Evolutionary conservation across 2,888 invertebrate genomes (phyloP).

Genomic region (Metalampra italica): DNA sequence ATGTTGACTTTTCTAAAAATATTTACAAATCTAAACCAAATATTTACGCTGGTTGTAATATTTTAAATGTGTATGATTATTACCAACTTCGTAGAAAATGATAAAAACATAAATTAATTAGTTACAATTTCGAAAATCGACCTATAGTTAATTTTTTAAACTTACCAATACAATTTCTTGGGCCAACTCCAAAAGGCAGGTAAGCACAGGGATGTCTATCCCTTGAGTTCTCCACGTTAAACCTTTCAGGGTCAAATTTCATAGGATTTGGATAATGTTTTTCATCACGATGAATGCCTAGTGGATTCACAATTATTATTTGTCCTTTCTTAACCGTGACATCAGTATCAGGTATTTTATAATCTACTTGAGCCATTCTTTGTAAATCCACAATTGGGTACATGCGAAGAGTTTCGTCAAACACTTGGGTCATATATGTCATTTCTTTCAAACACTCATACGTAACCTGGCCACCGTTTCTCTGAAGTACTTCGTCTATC

Average conservation of each 20-base stretch:
- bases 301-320: conserved; percentile 31
- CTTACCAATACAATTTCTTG: conserved; percentile 22
- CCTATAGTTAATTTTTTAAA: neutral
- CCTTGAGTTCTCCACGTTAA: conserved; percentile 21
- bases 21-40: too few species aligned
- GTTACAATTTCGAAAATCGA: too few species aligned
- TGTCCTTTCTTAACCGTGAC: conserved; percentile 32
- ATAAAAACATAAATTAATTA: too few species aligned
- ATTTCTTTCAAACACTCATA: conserved; percentile 44
- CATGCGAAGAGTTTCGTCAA: conserved; percentile 60
- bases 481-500: conserved; percentile 37
- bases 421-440: conserved; percentile 46
- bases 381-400: conserved; percentile 58
- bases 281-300: conserved; percentile 46
- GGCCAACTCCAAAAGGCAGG: conserved; percentile 22
- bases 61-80: too few species aligned
- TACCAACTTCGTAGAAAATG: too few species aligned
- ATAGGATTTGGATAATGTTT: conserved; percentile 37
- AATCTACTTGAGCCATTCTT: conserved; percentile 38
- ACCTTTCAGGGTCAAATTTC: conserved; percentile 33
- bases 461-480: conserved; percentile 35
- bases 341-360: conserved; percentile 39
- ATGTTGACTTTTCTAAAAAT: too few species aligned
- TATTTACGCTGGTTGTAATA: too few species aligned
- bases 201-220: conserved; percentile 16